These are phyloP conservation scores for Aplysia californica DNA, from an alignment of 1,140 invertebrate genomes.

Conservation along the genomic window DNA sequence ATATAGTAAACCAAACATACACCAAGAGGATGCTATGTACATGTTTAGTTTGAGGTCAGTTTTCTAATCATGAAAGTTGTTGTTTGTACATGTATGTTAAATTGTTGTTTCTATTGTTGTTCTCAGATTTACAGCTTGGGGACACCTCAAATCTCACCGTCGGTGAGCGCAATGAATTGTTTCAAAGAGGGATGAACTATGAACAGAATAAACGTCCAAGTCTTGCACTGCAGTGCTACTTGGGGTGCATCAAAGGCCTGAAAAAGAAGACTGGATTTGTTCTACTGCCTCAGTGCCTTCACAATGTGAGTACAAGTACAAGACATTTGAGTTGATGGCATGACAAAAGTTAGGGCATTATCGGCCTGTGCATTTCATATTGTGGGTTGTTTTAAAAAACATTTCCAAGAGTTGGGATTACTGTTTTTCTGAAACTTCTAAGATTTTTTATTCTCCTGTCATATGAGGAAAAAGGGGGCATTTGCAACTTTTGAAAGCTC, in stretches of 20 bases:
- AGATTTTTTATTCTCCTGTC: too few relatives aligned
- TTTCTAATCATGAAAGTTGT: too few relatives aligned
- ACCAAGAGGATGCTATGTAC: too few relatives aligned
- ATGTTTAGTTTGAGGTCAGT: too few relatives aligned
- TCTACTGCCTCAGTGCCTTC: constrained; percentile 57
- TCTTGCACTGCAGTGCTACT: constrained; percentile 57
- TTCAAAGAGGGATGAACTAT: constrained; percentile 47
- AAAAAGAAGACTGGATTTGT: constrained; percentile 48
- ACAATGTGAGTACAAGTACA: constrained; percentile 51
- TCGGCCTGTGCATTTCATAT: neutral
- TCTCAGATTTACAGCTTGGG: constrained; percentile 34
- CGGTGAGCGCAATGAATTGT: constrained; percentile 50
- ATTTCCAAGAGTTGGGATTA: too few relatives aligned
- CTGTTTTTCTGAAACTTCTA: too few relatives aligned
- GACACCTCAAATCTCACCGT: constrained; percentile 34
- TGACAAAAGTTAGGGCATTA: neutral
- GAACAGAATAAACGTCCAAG: constrained; percentile 47
- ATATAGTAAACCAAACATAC: too few relatives aligned
- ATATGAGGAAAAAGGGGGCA: too few relatives aligned
- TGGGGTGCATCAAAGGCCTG: constrained; percentile 52
- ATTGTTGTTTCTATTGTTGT: too few relatives aligned
- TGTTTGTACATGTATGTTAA: too few relatives aligned
- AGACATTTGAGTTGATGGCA: neutral
- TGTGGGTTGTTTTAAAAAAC: too few relatives aligned
- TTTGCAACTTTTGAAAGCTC: too few relatives aligned